phyloP scores from a whole-genome alignment of 2,888 invertebrate genomes.

The Pterostichus madidus region DNA sequence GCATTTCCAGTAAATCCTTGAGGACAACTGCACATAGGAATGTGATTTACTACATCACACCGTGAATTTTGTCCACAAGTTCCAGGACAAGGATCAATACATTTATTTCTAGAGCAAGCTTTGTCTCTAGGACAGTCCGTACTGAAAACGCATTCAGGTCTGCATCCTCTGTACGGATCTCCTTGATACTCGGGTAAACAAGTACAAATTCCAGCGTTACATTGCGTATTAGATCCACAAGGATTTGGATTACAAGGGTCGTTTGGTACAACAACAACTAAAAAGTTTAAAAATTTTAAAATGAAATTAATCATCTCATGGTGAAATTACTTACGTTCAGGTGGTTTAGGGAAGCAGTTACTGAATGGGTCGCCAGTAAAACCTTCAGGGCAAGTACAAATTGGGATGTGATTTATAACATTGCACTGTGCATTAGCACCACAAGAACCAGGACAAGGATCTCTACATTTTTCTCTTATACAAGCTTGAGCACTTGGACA shows the following conservation, averaged over 20 bases:
- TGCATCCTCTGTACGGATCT: constrained; percentile 87
- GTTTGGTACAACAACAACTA: no score
- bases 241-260: constrained; percentile 88
- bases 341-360: constrained; percentile 82
- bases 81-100: constrained; percentile 86
- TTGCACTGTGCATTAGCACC: constrained; percentile 86
- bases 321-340: constrained; percentile 68
- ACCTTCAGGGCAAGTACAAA: constrained; percentile 86
- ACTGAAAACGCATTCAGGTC: constrained; percentile 89
- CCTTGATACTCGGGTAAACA: constrained; percentile 87
- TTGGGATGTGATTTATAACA: constrained; percentile 87
- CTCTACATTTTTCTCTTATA: constrained; percentile 85
- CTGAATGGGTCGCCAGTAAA: constrained; percentile 89
- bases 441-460: constrained; percentile 90
- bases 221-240: constrained; percentile 84
- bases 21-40: constrained; percentile 84
- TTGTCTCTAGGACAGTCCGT: constrained; percentile 85
- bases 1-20: constrained; percentile 84
- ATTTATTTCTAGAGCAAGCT: constrained; percentile 87
- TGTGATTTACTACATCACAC: constrained; percentile 82
- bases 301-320: no score
- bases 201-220: constrained; percentile 83
- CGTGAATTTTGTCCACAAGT: constrained; percentile 82
- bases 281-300: no score
- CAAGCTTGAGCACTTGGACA: constrained; percentile 87